Conservation (phyloP, 2,888 invertebrate species). For the Deilephila elpenor region DNA sequence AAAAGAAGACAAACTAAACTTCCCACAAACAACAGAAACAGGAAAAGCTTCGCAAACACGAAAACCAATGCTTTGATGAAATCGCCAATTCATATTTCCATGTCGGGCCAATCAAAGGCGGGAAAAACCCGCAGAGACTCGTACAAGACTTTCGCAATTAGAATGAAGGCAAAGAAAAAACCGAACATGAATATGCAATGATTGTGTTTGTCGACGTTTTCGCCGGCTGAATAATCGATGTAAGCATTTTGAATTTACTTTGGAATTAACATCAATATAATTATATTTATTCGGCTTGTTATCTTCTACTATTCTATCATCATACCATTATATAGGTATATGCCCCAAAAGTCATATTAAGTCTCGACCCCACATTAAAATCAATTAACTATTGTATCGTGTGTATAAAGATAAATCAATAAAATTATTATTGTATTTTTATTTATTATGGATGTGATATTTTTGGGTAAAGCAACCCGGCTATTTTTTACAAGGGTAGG, state of each 20-base stretch:
- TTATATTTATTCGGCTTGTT: background rate
- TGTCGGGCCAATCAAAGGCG: conserved; percentile 44
- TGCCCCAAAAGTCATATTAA: too few species aligned
- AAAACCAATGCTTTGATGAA: conserved; percentile 39
- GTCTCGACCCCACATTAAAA: background rate
- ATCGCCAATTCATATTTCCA: conserved; percentile 47
- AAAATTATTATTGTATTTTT: too few species aligned
- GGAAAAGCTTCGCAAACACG: conserved; percentile 2
- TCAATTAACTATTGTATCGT: background rate
- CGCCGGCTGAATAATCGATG: conserved; percentile 4
- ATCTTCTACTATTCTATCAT: background rate
- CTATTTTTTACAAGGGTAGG: too few species aligned
- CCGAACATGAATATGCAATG: conserved; percentile 60
- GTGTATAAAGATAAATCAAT: too few species aligned
- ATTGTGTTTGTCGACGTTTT: conserved; percentile 29
- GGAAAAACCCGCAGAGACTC: conserved; percentile 56
- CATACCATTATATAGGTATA: too few species aligned
- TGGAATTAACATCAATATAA: background rate
- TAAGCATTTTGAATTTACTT: background rate
- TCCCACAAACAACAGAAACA: background rate
- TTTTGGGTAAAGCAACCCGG: too few species aligned
- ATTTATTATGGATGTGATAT: too few species aligned
- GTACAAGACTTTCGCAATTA: conserved; percentile 51
- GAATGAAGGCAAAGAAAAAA: conserved; percentile 45
- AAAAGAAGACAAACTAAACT: background rate